These are phyloP conservation scores for Torymus aiolomorphi DNA, from an alignment of 2,888 invertebrate species.

Conservation along the genomic window DNA sequence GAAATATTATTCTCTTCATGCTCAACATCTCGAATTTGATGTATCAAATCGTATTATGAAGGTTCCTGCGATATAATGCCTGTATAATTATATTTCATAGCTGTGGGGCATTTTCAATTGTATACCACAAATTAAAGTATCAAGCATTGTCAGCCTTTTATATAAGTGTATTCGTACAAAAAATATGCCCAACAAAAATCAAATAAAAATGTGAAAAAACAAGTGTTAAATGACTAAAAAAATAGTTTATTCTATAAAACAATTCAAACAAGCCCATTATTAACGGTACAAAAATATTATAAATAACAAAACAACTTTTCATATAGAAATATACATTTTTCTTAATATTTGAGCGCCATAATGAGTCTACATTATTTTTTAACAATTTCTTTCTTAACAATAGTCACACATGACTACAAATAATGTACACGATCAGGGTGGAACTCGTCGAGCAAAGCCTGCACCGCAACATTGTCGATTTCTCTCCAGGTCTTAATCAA, in stretches of 20 bases:
- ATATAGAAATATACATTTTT: too few relatives aligned
- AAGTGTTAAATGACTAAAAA: background rate
- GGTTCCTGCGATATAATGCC: conserved; percentile 3
- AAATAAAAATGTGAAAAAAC: background rate
- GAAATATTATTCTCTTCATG: too few relatives aligned
- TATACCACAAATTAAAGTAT: conserved; percentile 7
- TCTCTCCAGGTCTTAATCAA: background rate
- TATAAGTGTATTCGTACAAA: conserved; percentile 20
- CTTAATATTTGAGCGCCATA: too few relatives aligned
- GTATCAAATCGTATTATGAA: background rate
- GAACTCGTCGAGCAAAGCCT: background rate
- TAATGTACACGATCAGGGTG: background rate
- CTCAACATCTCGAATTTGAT: conserved; percentile 3
- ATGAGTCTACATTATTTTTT: too few relatives aligned
- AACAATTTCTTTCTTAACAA: too few relatives aligned
- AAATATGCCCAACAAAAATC: background rate
- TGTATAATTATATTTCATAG: background rate
- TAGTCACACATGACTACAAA: too few relatives aligned
- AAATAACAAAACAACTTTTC: too few relatives aligned
- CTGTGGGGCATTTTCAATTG: conserved; percentile 36
- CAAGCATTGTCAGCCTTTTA: conserved; percentile 1
- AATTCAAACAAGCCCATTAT: background rate
- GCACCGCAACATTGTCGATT: background rate
- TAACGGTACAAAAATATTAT: too few relatives aligned
- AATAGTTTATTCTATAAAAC: background rate